phyloP scores from a whole-genome alignment of 1,140 invertebrate species.

The Cydia strobilella region DNA sequence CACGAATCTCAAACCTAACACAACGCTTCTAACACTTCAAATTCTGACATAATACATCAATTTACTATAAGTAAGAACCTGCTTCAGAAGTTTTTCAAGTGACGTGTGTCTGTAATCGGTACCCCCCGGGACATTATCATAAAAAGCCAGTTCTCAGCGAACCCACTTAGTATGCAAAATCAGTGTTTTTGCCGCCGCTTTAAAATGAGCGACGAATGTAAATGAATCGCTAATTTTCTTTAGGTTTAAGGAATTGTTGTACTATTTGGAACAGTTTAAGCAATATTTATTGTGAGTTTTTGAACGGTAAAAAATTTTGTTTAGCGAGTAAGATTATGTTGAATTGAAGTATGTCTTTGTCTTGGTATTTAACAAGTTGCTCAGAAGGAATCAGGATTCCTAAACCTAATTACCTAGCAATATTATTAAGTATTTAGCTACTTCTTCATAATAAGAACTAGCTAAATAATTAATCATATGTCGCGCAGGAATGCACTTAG shows the following conservation, averaged over 20 bases:
- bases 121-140: background rate
- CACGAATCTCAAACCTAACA: too few species aligned
- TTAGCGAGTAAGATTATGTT: too few species aligned
- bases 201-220: conserved; percentile 5
- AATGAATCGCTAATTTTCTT: conserved; percentile 17
- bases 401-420: too few species aligned
- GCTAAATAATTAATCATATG: too few species aligned
- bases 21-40: too few species aligned
- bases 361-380: too few species aligned
- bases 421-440: too few species aligned
- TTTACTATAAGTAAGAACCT: background rate
- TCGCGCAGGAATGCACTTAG: too few species aligned
- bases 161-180: conserved; percentile 17
- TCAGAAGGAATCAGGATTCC: too few species aligned
- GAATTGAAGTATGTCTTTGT: too few species aligned
- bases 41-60: background rate
- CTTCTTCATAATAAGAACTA: too few species aligned
- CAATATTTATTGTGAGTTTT: background rate
- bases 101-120: conserved; percentile 4
- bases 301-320: too few species aligned
- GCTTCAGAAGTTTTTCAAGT: background rate
- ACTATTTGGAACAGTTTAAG: background rate
- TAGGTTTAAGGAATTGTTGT: background rate
- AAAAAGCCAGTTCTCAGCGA: background rate
- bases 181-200: background rate